Base-by-base conservation (phyloP, 2,113 vertebrate species). In the Rissa tridactyla region DNA sequence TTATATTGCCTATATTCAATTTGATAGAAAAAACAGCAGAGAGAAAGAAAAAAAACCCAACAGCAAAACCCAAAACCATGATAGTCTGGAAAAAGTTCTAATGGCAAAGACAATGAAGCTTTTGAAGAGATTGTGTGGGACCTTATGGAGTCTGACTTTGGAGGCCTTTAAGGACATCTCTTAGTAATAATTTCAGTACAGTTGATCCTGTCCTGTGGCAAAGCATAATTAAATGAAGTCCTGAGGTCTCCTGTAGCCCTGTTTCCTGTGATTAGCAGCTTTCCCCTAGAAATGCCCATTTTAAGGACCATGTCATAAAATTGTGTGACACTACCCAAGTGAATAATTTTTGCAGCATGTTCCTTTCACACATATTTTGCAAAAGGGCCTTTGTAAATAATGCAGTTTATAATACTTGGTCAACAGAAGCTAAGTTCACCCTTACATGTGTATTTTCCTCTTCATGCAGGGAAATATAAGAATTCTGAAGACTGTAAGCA, bases 191-290 rank as follows among this genome's bases (percentile, higher is more conserved):
- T 47, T 77, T 73, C 5, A 1, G 55, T 66, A 91, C 87, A 86
- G 81, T 83, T 95, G 40, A 94, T 91, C 84, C 51, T 86, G 58
- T 19, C 51, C 78, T 73, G 51, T 81, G 72, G 60, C 34, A 86
- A 77, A 16, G 2, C 14, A 57, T 81, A 92, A 84, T 73, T 91
- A 78, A 73, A 91, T 57, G 10, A 92, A 83, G 26, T 38, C 10
- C 27, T 79, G 61, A 87, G 47, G 32, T 86, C 16, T 7, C 6
- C 25, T 72, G 11, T 57, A 86, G 27, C 27, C 7, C 3, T 49
- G 13, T 70, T 87, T 71, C 77, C 51, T 82, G 27, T 73, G 60
- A 89, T 82, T 81, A 92, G 5, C 12, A 58, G 20, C 57, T 75
- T 86, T n/a, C 13, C 27, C 8, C 11, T 62, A 83, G 5, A 58